Percentiles rank a stretch among this genome's conserved stretches.
These are phyloP conservation scores for Macrosteles quadrilineatus DNA, from an alignment of 1,140 invertebrate genomes.

Conservation along the genomic window DNA sequence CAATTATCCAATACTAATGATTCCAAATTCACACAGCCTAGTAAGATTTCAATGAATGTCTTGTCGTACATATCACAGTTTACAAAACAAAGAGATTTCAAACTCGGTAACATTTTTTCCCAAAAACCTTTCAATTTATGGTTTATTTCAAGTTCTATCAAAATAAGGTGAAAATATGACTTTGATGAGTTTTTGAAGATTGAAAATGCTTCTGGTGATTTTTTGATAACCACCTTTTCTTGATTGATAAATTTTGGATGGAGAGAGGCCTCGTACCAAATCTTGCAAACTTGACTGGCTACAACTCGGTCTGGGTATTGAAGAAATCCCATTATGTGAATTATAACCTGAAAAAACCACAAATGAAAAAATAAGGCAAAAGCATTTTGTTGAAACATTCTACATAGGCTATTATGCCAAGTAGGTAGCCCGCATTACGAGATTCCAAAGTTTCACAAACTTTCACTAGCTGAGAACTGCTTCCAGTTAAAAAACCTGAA, in stretches of 20 bases:
- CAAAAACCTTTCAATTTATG: slow-evolving; percentile 52
- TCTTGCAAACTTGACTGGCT: slow-evolving; percentile 58
- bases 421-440: no score
- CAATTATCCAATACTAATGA: slow-evolving; percentile 62
- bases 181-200: slow-evolving; percentile 53
- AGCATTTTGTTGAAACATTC: no score
- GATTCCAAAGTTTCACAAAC: no score
- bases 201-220: slow-evolving; percentile 52
- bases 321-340: slow-evolving; percentile 62
- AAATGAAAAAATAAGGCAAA: no score
- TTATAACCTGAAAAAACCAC: slow-evolving; percentile 62
- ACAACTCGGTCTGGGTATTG: slow-evolving; percentile 59
- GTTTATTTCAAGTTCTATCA: slow-evolving; percentile 60
- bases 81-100: slow-evolving; percentile 53
- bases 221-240: slow-evolving; percentile 56
- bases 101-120: slow-evolving; percentile 52
- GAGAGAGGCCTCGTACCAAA: slow-evolving; percentile 61
- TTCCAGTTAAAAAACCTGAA: no score
- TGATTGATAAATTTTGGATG: slow-evolving; percentile 57
- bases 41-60: slow-evolving; percentile 59
- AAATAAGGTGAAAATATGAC: slow-evolving; percentile 57
- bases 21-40: slow-evolving; percentile 57
- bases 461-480: no score
- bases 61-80: slow-evolving; percentile 64
- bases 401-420: no score